These are phyloP conservation scores for Turritopsis rubra DNA, from an alignment of 30 jellyfish, hydroid and myxozoan genomes.

Conservation along the genomic window DNA sequence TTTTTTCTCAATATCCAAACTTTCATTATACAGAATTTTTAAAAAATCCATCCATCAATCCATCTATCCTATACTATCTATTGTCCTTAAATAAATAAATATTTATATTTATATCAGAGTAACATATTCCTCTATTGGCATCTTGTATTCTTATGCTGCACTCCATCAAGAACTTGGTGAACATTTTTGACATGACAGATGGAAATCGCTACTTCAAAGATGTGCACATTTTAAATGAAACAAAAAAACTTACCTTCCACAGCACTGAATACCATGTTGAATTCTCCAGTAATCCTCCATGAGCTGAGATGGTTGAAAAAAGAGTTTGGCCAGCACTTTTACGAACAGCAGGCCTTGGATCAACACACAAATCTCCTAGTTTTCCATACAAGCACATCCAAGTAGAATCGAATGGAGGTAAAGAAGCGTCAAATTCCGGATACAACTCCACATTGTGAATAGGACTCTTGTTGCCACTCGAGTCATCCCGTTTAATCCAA, in stretches of 20 bases:
- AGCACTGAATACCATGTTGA: conserved; percentile 85
- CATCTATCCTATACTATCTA: too few species aligned
- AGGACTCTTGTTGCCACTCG: conserved; percentile 40
- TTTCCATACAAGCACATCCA: conserved; percentile 94
- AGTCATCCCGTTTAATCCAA: conserved; percentile 29
- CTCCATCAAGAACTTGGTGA: too few species aligned
- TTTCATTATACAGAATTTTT: too few species aligned
- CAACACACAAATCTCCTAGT: conserved; percentile 94
- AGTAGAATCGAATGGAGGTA: conserved; percentile 80
- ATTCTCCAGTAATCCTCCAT: conserved; percentile 81
- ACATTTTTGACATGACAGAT: too few species aligned
- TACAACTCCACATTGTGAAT: conserved; percentile 35
- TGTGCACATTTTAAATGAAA: too few species aligned
- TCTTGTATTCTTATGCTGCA: too few species aligned
- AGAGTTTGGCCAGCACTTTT: conserved; percentile 96
- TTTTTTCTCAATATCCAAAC: too few species aligned
- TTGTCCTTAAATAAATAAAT: too few species aligned
- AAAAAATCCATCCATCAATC: too few species aligned
- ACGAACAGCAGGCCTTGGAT: conserved; percentile 98
- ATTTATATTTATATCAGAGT: too few species aligned
- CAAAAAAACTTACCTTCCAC: conserved; percentile 69
- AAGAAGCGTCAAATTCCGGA: conserved; percentile 50
- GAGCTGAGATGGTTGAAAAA: conserved; percentile 89
- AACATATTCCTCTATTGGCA: too few species aligned
- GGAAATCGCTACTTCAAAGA: too few species aligned